phyloP scores from a whole-genome alignment of 2,888 invertebrate species.

The Euzophera pinguis region DNA sequence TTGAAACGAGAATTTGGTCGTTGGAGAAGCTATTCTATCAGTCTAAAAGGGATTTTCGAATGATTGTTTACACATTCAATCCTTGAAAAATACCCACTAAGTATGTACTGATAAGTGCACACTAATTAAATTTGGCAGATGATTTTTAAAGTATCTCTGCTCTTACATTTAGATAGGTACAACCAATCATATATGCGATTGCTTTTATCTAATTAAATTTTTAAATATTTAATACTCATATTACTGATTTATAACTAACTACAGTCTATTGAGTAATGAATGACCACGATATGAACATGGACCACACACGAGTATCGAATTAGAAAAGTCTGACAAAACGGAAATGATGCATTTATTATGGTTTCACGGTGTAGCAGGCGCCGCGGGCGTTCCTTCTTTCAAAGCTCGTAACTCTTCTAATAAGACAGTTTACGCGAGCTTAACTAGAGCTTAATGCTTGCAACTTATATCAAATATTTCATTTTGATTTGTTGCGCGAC shows the following conservation, averaged over 20 bases:
- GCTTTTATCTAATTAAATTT: not conserved
- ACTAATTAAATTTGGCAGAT: no score
- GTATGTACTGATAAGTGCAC: no score
- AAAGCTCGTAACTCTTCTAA: slow-evolving; percentile 70
- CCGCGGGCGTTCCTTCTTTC: slow-evolving; percentile 68
- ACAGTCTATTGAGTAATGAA: slow-evolving; percentile 54
- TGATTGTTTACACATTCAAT: no score
- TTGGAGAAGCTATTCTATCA: slow-evolving; percentile 39
- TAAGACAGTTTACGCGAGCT: slow-evolving; percentile 68
- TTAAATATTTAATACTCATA: slow-evolving; percentile 10
- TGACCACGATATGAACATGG: slow-evolving; percentile 44
- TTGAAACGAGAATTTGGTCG: slow-evolving; percentile 54
- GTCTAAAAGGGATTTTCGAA: no score
- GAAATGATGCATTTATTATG: slow-evolving; percentile 70
- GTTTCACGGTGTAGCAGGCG: slow-evolving; percentile 52
- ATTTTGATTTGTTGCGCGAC: slow-evolving; percentile 67
- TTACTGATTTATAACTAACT: slow-evolving; percentile 51
- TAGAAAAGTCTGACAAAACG: slow-evolving; percentile 68
- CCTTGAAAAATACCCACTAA: no score
- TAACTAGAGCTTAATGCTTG: slow-evolving; percentile 62
- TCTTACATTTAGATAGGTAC: no score
- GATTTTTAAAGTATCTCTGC: no score
- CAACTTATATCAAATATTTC: slow-evolving; percentile 62
- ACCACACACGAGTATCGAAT: slow-evolving; percentile 71
- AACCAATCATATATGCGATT: no score